Evolutionary conservation across 2,113 vertebrate genomes (phyloP).

Genomic region (Podarcis cretensis): DNA sequence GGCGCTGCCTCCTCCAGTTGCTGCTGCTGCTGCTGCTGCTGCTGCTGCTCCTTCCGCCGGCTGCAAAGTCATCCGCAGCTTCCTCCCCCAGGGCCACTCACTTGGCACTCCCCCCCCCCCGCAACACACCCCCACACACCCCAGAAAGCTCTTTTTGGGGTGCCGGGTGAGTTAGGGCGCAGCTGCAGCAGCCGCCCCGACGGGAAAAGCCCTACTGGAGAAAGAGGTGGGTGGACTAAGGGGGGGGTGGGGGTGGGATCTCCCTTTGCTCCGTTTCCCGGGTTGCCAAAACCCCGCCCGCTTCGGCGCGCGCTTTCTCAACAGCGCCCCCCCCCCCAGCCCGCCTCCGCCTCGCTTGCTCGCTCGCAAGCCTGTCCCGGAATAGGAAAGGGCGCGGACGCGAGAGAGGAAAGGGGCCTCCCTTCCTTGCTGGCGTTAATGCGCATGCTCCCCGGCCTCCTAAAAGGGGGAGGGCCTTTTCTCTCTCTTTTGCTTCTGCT

Average conservation of each 20-base stretch:
- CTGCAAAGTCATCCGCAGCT: neutral
- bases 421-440: neutral
- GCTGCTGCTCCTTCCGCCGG: neutral
- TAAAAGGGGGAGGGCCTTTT: neutral
- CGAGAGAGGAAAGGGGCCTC: too few species aligned
- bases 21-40: too few species aligned
- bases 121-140: neutral
- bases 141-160: neutral
- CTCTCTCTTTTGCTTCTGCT: too few species aligned
- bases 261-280: neutral
- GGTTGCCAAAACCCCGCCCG: neutral
- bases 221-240: neutral
- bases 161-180: neutral
- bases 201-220: neutral
- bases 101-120: too few species aligned
- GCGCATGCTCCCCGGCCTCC: constrained; percentile 12
- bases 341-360: neutral
- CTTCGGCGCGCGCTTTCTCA: neutral
- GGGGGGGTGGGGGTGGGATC: too few species aligned
- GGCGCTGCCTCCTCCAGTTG: neutral
- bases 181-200: neutral
- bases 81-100: neutral
- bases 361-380: neutral
- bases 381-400: constrained; percentile 20
- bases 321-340: neutral